Evolutionary conservation across 1,140 invertebrate genomes (phyloP), one percentile per base, ranked within the genome.

Genomic region (Belonocnema kinseyi): DNA sequence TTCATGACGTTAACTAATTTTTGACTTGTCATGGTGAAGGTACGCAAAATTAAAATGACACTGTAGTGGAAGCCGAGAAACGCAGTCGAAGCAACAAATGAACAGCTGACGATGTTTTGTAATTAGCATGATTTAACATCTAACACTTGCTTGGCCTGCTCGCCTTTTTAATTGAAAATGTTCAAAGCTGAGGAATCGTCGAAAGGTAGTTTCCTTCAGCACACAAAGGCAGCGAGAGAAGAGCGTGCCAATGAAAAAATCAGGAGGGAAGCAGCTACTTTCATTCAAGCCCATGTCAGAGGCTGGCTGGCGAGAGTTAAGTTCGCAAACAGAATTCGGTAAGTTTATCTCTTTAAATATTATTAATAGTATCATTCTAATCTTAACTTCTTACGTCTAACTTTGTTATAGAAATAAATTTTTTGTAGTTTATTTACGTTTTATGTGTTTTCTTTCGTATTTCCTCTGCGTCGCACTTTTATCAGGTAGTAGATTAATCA

Each of bases 191-290:
- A 93, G 21, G 93, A 94, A 84, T 93, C 93, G 17, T 90, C 93
- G 26, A 95, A 94, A 86, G 92, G 91, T 75, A 92, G 87, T 80
- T 97, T 97, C 86, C 91, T 97, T 81, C 95, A 96, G 86, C 95
- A 96, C 85, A 97, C 96, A 3, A 98, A 98, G 91, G 96, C 95
- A 33, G 97, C 97, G 10, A 93, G 97, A 80, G 94, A 93, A 84
- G 96, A 98, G 90, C 93, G 97, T 80, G 97, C 96, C 3, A 91
- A 95, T 71, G 97, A 97, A 85, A 96, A 97, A 88, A 94, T 94
- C 80, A 92, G 93, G 56, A 95, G 97, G 85, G 90, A 92, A 76
- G 96, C 96, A 16, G 94, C 94, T 72, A 92, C 93, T 11, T 90
- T 92, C 77, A 94, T 97, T 80, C 97, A 98, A 87, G 93, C 95